Base-by-base conservation (phyloP, 2,888 invertebrate species). In the Acronicta psi region DNA sequence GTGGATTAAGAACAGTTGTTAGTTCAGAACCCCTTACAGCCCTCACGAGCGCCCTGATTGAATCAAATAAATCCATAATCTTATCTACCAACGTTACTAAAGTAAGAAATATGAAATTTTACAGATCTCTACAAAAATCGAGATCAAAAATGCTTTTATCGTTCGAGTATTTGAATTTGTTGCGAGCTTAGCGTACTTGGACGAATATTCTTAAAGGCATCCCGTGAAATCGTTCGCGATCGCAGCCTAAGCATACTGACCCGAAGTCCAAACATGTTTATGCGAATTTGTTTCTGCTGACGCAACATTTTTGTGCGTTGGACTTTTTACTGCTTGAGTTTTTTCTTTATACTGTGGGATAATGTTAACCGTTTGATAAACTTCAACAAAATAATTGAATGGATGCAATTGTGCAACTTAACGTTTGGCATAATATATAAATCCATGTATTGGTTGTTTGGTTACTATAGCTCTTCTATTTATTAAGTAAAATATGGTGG, bases 161-260 rank as follows among this genome's bases (percentile, higher is more conserved):
- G 82, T 77, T 84, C 65, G 70, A 85, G 83, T 87, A 90, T 91
- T 91, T 89, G 90, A 90, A 88, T 89, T 88, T 87, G 80, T 81
- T 80, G 73, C 81, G 71, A 79, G 82, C 82, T 85, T 75, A 75
- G 72, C 81, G 84, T 81, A 81, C 83, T 79, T 83, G 73, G 83
- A 85, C 81, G 84, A 88, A 89, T 88, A 88, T 86, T 85, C 82
- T 82, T 83, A 83, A 81, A 85, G 81, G 69, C 66, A 84, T 82
- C 80, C 78, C 69, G 79, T 79, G 77, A 80, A 86, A 84, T 87
- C 82, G 79, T 68, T 73, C 75, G 68, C 79, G 71, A 69, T 67
- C 76, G 45, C 53, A 45, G 81, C 78, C 78, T 84, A 79, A 85
- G 81, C 80, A 84, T 79, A 85, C 82, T 85, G 82, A 83, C 83